phyloP scores from a whole-genome alignment of 1,140 invertebrate species.

The Elysia chlorotica region DNA sequence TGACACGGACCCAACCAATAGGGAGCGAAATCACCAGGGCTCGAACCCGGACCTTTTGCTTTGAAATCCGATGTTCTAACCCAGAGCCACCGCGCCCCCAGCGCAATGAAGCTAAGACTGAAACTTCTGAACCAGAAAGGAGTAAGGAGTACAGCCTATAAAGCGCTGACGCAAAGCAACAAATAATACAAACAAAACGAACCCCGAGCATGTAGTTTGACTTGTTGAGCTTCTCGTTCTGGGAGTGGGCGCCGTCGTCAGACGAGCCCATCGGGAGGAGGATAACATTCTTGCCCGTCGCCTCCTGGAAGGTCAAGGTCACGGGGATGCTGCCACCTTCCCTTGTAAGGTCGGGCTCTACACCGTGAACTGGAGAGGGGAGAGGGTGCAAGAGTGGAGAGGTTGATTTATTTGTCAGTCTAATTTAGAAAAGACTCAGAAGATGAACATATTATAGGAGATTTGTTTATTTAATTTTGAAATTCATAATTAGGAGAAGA shows the following conservation, averaged over 20 bases:
- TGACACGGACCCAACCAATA: not conserved
- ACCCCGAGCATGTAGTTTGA: slow-evolving; percentile 94
- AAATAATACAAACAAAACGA: slow-evolving; percentile 30
- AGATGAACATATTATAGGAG: no score
- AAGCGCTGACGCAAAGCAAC: not conserved
- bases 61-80: not conserved
- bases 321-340: slow-evolving; percentile 97
- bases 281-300: slow-evolving; percentile 90
- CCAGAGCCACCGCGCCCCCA: not conserved
- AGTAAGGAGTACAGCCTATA: not conserved
- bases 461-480: no score
- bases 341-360: slow-evolving; percentile 91
- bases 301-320: slow-evolving; percentile 79
- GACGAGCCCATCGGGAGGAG: slow-evolving; percentile 82
- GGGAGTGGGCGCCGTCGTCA: slow-evolving; percentile 97
- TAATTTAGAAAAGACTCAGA: no score
- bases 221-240: slow-evolving; percentile 95
- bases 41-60: no score
- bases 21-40: no score
- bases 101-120: not conserved
- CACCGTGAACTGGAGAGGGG: slow-evolving; percentile 76
- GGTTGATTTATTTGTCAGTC: no score
- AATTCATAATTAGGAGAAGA: no score
- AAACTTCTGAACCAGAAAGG: not conserved
- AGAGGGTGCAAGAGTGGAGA: no score